Base-by-base conservation (phyloP, 2,113 vertebrate species). In the Mustela nigripes region DNA sequence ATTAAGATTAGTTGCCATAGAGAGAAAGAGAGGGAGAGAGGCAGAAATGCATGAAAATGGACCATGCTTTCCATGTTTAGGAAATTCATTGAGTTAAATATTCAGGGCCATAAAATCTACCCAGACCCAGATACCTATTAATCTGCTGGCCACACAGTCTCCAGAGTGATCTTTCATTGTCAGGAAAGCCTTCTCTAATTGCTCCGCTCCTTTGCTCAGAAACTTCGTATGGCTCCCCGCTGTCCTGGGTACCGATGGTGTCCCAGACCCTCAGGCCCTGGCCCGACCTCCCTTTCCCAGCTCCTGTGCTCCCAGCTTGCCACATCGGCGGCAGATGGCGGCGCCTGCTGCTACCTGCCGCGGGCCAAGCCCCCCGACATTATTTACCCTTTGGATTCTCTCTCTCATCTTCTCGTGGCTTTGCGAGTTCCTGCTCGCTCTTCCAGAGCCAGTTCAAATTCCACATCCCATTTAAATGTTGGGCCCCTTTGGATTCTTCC, bases 1-100 rank as follows among this genome's bases (percentile, higher is more conserved):
- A 93, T 79, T 48, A 94, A 85, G 93, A 91, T 97, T 93, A 97
- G 97, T 98, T 97, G 97, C 96, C 95, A 98, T 89, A 97, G 98
- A 97, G 96, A 97, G 76, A 74, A 97, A 97, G 97, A 97, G 76
- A 74, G 31, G 33, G 73, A 63, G n/a, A 63, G 69, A 84, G 83
- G 76, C 22, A 91, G 65, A 87, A 76, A 48, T 21, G 45, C 96
- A 95, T 97, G 97, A 97, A 97, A 93, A 97, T 98, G 95, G 74
- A 96, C 90, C 81, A 73, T 50, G 28, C 63, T 84, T 95, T 92
- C 60, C 5, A 33, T 69, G 62, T 89, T 97, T 89, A 86, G 96
- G 93, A 96, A 97, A 95, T 80, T 74, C 89, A 93, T 90, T 95
- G 95, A 89, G 93, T 96, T 85, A 95, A 97, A 89, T 84, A 95